Conservation (phyloP, 2,113 vertebrate genomes). For the Ramphastos sulfuratus region DNA sequence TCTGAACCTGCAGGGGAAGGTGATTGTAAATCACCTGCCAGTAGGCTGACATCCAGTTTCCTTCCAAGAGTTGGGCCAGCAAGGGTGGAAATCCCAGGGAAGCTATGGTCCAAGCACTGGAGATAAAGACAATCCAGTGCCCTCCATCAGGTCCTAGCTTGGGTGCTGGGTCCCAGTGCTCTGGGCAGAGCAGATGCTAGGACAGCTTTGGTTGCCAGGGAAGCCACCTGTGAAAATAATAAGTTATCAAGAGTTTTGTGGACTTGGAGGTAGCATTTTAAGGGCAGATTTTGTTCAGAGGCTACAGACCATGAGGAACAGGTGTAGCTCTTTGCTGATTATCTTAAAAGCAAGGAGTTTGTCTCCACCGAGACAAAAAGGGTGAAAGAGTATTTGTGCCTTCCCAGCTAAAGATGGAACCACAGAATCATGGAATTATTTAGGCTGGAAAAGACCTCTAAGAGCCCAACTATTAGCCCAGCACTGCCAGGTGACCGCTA, state of each 20-base stretch:
- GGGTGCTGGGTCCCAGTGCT: background rate
- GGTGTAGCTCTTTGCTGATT: background rate
- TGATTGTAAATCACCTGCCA: background rate
- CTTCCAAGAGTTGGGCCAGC: background rate
- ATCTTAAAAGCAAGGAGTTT: background rate
- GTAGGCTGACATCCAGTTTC: background rate
- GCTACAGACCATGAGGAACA: background rate
- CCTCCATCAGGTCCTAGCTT: background rate
- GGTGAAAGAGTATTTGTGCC: background rate
- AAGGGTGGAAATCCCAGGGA: background rate
- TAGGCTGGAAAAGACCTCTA: background rate
- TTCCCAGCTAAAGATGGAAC: background rate
- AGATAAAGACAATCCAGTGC: background rate
- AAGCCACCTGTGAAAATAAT: background rate
- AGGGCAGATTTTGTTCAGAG: background rate
- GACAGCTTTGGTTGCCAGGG: background rate
- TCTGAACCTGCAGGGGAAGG: background rate
- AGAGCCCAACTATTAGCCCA: background rate
- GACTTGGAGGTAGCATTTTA: background rate
- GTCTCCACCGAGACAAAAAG: background rate
- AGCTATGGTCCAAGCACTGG: background rate
- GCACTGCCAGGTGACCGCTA: background rate
- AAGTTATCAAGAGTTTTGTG: background rate
- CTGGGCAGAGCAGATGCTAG: background rate
- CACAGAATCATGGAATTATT: background rate